These are phyloP conservation scores for Netta rufina DNA, from an alignment of 2,797 vertebrate species.

Conservation along the genomic window DNA sequence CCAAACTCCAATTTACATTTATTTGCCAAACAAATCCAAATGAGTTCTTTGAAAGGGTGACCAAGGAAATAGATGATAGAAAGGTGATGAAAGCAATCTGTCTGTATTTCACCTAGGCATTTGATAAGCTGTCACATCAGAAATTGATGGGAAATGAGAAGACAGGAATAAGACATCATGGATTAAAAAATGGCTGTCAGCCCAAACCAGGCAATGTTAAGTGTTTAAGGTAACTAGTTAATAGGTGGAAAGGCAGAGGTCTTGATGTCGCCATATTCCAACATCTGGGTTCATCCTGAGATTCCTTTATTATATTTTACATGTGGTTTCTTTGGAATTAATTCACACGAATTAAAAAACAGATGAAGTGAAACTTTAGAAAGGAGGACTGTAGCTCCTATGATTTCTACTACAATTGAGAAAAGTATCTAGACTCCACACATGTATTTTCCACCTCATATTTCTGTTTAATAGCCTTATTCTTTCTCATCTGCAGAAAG, in stretches of 20 bases:
- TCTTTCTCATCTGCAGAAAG: background rate
- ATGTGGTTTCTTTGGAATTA: background rate
- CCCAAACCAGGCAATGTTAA: background rate
- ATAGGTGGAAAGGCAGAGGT: background rate
- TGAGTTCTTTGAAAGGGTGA: constrained; percentile 13
- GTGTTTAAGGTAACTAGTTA: background rate
- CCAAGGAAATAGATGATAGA: constrained; percentile 22
- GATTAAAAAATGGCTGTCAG: constrained; percentile 27
- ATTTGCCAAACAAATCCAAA: background rate
- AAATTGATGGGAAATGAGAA: constrained; percentile 25
- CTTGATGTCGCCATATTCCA: background rate
- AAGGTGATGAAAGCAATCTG: constrained; percentile 39
- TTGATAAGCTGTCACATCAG: constrained; percentile 36
- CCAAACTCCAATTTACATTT: background rate
- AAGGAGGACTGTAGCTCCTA: background rate
- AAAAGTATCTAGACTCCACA: background rate
- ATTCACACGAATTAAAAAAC: background rate
- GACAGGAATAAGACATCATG: background rate
- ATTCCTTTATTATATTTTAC: background rate
- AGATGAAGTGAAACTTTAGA: background rate
- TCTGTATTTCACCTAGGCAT: background rate
- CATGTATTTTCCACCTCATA: background rate
- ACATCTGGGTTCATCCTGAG: background rate
- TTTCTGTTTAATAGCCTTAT: background rate
- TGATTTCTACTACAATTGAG: background rate